Base-by-base conservation (phyloP, 2,113 vertebrate species). In the Callocephalon fimbriatum region DNA sequence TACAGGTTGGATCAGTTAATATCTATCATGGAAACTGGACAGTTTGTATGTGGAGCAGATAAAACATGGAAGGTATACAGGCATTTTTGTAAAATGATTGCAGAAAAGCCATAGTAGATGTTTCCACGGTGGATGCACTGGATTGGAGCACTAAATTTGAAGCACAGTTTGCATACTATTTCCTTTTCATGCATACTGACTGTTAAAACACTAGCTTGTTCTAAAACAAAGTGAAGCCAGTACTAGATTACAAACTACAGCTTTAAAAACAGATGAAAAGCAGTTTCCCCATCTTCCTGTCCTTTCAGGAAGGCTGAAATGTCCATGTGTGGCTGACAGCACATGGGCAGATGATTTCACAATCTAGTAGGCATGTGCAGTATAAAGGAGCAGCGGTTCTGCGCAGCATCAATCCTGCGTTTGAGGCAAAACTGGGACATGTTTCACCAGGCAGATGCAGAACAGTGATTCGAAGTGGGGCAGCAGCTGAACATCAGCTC, bases 281-380 rank as follows among this genome's bases (percentile, higher is more conserved):
- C 7, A 12, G 38, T 44, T 75, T 6, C 2, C 35, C 6, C 10
- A 7, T 6, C 32, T 10, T 40, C 15, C 44, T 26, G 19, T 40
- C 31, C 61, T 71, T 62, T 27, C 40, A 1, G 37, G 35, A 48
- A 31, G 45, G 70, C 59, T 62, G n/a, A 74, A 11, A 15, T 29
- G 37, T 40, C 26, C 8, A 4, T 1, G 3, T 15, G 1, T 21
- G 19, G 19, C 10, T 31, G 31, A 7, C 2, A 6, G 58, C 27
- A 27, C 2, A 0, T 1, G 37, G 31, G 19, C 15, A 35, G 77
- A 38, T 44, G 1, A 3, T 7, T 47, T 32, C 13, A 21, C 56
- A 78, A n/a, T 5, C 3, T 5, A 2, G 14, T 10, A 7, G 22
- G 15, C 21, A 15, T 0, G 0, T 5, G 26, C 35, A 26, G 51